These are phyloP conservation scores for Opisthocomus hoazin DNA, from an alignment of 2,113 vertebrate genomes.

Conservation along the genomic window DNA sequence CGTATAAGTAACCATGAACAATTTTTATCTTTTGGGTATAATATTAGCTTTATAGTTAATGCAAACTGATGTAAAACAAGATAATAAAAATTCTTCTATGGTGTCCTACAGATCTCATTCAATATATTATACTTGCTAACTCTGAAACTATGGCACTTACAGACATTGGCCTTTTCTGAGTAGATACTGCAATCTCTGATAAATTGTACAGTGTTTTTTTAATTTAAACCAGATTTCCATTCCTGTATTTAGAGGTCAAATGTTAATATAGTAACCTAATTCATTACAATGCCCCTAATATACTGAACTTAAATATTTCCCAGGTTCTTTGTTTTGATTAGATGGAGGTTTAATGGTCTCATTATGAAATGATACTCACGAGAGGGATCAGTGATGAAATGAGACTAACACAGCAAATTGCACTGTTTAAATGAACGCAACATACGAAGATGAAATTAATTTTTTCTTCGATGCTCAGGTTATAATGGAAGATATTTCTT, in stretches of 20 bases:
- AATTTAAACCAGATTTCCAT: not conserved
- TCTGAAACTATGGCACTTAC: not conserved
- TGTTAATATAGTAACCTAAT: not conserved
- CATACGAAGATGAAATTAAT: not conserved
- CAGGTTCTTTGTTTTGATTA: conserved; percentile 22
- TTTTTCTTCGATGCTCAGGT: not conserved
- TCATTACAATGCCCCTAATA: not conserved
- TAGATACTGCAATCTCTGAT: not conserved
- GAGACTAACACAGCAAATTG: not conserved
- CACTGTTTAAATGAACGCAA: not conserved
- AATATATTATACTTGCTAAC: not conserved
- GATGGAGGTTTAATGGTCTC: not conserved
- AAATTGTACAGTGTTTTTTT: not conserved
- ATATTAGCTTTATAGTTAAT: not conserved
- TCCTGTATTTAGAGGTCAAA: not conserved
- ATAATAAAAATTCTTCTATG: not conserved
- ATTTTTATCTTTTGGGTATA: not conserved
- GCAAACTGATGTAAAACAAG: not conserved
- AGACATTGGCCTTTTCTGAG: not conserved
- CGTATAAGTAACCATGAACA: not conserved
- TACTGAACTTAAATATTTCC: not conserved
- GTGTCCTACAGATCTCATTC: not conserved
- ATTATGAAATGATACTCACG: conserved; percentile 14
- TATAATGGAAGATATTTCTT: not conserved
- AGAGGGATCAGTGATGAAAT: conserved; percentile 13